Base-by-base conservation (phyloP, 1,140 invertebrate genomes). In the Brachionus rotundiformis region DNA sequence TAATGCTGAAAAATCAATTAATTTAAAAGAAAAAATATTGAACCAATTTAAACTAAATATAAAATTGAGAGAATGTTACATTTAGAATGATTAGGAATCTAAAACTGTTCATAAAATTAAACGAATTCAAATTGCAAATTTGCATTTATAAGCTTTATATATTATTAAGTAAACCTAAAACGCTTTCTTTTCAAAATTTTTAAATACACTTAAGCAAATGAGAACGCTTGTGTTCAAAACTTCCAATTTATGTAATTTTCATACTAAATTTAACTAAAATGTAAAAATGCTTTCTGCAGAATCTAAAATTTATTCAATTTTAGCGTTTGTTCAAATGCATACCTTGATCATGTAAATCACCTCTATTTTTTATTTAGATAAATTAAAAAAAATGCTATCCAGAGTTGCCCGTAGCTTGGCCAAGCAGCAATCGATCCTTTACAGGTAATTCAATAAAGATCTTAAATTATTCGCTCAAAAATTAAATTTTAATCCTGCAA, bases 201-300 rank as follows among this genome's bases (percentile, higher is more conserved):
- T 19, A 36, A 36, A 36, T 68, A 31, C 29, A 33, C 11, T 36
- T 16, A 36, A 68, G 16, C 29, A 19, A 33, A 33, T 36, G 31
- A 33, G 31, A 36, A 68, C 63, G 63, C 63, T 68, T 68, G 63
- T 31, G 29, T 68, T 33, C 63, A 68, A 41, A 36, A 68, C 27
- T 68, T 68, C 31, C 16, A 68, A 68, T 68, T 68, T 68, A 68
- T 68, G 63, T 68, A 68, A 68, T 68, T 68, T 33, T 36, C 33
- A 36, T 19, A 63, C 61, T 36, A 68, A 31, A 16, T n/a, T 31
- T 36, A 29, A 10, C 16, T 36, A 19, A 8, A 19, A 36, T 68
- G 63, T 36, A 68, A 68, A 68, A 68, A 68, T 47, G 39, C 68
- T 73, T 73, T 25, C 68, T 73, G 68, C 68, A 73, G 68, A 73